Evolutionary conservation across 2,113 vertebrate genomes (phyloP), one percentile per base, ranked within the genome.

Genomic region (Lasiurus borealis): DNA sequence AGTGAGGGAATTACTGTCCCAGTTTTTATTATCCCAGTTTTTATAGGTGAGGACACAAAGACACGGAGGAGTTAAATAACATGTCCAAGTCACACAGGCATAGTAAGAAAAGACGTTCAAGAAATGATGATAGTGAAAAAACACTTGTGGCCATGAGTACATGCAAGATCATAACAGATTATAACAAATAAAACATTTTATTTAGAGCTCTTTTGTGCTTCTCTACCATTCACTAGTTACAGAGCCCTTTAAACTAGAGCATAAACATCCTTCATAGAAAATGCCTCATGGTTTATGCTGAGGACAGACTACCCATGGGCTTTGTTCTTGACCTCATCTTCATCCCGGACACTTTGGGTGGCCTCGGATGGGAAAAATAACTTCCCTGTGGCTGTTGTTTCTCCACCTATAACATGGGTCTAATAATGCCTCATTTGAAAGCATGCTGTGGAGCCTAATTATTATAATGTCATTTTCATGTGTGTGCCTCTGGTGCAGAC

Each of bases 331-430:
- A 91, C 71, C 86, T 88, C 29, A 59, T 91, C 94, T 96, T 94
- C 62, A 87, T 97, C 91, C 85, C 59, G 84, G 84, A 80, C 97
- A 95, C 87, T 54, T 90, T 97, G 97, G 95, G 96, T 97, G 95
- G 97, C 91, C 97, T 83, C 62, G 71, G 40, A 52, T 87, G 76
- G 87, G 85, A 84, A 90, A 97, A 91, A 95, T n/a, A 84, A 90
- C 75, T 95, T 96, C 54, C 52, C 91, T 50, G 19, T 73, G 88
- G 87, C 96, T 95, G 15, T 92, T 54, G 71, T 96, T 97, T 90
- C 85, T 83, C 92, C 68, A 94, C 92, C 94, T 95, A 89, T 93
- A 85, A 84, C 71, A 77, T 68, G 82, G 69, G 29, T 96, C 85
- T 96, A 96, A 96, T 97, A 97, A 92, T 59, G 82, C 23, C 73